phyloP scores from a whole-genome alignment of 2,113 vertebrate species.

The Protobothrops mucrosquamatus region DNA sequence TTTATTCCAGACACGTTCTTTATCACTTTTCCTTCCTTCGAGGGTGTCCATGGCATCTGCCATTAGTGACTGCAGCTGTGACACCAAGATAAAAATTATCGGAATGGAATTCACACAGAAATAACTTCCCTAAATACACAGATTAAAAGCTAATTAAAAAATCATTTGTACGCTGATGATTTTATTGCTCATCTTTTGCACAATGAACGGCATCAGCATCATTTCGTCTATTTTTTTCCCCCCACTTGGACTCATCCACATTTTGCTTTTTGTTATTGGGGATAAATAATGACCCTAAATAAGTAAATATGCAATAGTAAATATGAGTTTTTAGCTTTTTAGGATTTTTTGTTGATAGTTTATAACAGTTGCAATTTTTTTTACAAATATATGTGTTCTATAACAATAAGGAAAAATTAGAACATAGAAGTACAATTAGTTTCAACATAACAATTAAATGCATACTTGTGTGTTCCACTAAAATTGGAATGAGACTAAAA shows the following conservation, averaged over 20 bases:
- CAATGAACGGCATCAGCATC: conserved; percentile 66
- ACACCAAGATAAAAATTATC: conserved; percentile 82
- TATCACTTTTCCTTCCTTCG: conserved; percentile 70
- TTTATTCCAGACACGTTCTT: conserved; percentile 76
- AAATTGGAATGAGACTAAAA: not conserved
- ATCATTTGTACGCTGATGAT: conserved; percentile 84
- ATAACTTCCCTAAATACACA: conserved; percentile 83
- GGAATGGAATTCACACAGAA: conserved; percentile 76
- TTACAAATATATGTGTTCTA: conserved; percentile 44
- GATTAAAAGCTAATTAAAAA: conserved; percentile 91
- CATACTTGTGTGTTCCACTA: not conserved
- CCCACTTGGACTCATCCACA: conserved; percentile 48
- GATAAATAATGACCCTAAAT: conserved; percentile 60
- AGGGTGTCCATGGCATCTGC: conserved; percentile 82
- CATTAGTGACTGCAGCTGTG: conserved; percentile 85
- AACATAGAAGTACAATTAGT: not conserved
- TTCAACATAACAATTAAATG: not conserved
- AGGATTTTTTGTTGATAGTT: conserved; percentile 25
- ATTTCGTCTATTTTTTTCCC: not conserved
- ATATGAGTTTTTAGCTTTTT: conserved; percentile 61
- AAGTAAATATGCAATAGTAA: conserved; percentile 54
- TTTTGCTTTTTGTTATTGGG: conserved; percentile 56
- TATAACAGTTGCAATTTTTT: conserved; percentile 43
- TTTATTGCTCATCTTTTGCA: conserved; percentile 82
- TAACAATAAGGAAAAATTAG: not conserved